A percentile compares a stretch with the other conserved stretches of the same genome.
These are phyloP conservation scores for Hypanus sabinus DNA, from an alignment of 2,113 vertebrate genomes.

Conservation along the genomic window DNA sequence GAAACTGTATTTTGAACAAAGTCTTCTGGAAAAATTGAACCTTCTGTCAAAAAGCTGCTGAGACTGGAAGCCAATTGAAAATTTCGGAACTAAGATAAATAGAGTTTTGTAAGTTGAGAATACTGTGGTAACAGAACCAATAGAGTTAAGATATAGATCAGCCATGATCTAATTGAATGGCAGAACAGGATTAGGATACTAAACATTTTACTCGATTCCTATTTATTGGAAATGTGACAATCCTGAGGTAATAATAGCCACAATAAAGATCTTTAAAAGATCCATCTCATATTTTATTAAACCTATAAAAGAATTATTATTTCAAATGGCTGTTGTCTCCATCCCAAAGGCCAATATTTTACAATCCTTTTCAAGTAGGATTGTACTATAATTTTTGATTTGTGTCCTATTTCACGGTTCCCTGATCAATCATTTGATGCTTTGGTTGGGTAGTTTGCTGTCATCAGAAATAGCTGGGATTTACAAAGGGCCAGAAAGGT, in stretches of 20 bases:
- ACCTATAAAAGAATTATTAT: not conserved
- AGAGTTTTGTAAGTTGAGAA: not conserved
- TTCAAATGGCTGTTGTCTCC: not conserved
- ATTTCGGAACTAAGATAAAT: not conserved
- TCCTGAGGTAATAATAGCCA: not conserved
- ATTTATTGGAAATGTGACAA: not conserved
- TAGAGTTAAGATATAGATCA: not conserved
- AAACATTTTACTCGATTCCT: not conserved
- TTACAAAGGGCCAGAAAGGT: not conserved
- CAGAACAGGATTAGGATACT: not conserved
- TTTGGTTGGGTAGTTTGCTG: not conserved
- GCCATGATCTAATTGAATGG: not conserved
- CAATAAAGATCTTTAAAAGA: not conserved
- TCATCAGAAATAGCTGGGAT: slow-evolving; percentile 2
- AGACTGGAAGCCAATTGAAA: not conserved
- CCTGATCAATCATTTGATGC: not conserved
- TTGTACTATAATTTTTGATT: not conserved
- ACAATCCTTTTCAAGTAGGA: not conserved
- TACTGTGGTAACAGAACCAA: not conserved
- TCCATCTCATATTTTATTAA: not conserved
- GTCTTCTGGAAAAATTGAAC: not conserved
- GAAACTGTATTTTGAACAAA: not conserved
- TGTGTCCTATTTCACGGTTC: not conserved
- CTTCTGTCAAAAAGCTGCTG: not conserved
- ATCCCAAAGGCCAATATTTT: not conserved